phyloP scores from a whole-genome alignment of 2,888 invertebrate genomes.

The Drosophila subquinaria region DNA sequence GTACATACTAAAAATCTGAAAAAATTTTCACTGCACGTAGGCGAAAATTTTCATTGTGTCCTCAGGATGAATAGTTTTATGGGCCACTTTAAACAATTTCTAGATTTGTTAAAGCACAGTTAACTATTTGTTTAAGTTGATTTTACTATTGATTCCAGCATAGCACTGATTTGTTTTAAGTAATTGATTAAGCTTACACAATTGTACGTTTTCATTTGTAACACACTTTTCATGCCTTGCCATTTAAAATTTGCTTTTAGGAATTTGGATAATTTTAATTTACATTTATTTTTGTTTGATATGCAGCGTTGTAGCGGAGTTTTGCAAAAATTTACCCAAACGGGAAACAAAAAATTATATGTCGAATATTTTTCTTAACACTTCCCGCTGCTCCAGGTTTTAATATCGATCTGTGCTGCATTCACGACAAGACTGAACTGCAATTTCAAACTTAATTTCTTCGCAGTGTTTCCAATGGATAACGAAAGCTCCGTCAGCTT shows the following conservation, averaged over 20 bases:
- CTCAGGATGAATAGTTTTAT: constrained; percentile 15
- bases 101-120: constrained; percentile 10
- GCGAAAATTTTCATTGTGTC: constrained; percentile 61
- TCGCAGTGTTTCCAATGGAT: constrained; percentile 81
- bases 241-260: constrained; percentile 12
- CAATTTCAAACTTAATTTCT: constrained; percentile 82
- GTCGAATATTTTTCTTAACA: constrained; percentile 54
- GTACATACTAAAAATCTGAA: constrained; percentile 84
- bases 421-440: constrained; percentile 86
- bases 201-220: constrained; percentile 36
- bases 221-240: constrained; percentile 20
- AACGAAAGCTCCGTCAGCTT: constrained; percentile 76
- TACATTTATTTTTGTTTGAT: constrained; percentile 10
- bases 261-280: constrained; percentile 13
- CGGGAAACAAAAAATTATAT: constrained; percentile 56
- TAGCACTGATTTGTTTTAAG: constrained; percentile 21
- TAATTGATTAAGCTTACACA: constrained; percentile 63
- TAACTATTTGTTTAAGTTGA: constrained; percentile 33
- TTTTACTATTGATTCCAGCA: constrained; percentile 56
- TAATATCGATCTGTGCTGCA: constrained; percentile 85
- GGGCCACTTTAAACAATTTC: constrained; percentile 7
- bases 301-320: constrained; percentile 30
- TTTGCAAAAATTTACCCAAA: constrained; percentile 47
- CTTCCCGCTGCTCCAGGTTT: constrained; percentile 67
- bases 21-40: constrained; percentile 74